Percentiles rank a stretch among this genome's conserved stretches.
phyloP scores from a whole-genome alignment of 1,140 invertebrate species.

The Micrasema minimum region DNA sequence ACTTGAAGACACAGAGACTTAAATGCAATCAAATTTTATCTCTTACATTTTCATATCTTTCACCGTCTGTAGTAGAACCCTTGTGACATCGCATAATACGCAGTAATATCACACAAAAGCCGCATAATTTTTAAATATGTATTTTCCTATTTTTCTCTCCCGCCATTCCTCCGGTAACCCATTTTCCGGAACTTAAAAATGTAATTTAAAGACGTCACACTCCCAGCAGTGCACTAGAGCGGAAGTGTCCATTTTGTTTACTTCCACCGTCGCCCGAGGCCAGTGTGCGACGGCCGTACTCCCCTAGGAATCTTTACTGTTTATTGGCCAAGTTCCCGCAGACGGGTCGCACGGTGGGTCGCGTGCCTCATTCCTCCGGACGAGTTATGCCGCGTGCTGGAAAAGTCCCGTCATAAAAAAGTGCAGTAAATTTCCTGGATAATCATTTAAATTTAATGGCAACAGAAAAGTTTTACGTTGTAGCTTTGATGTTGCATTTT shows the following conservation, averaged over 20 bases:
- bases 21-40: no score
- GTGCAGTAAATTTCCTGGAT: neutral
- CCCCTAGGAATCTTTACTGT: slow-evolving; percentile 27
- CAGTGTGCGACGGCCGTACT: neutral
- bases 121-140: no score
- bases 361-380: neutral
- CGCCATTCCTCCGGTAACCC: neutral
- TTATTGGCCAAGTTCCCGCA: slow-evolving; percentile 2
- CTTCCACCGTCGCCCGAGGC: neutral
- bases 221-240: slow-evolving; percentile 6
- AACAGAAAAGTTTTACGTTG: neutral
- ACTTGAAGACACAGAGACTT: no score
- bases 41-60: no score
- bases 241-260: slow-evolving; percentile 32
- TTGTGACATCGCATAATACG: no score
- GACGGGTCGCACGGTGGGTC: neutral
- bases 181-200: slow-evolving; percentile 20
- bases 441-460: neutral
- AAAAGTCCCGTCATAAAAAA: no score
- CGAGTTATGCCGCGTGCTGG: neutral
- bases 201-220: neutral
- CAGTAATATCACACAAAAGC: no score
- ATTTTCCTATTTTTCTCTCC: no score
- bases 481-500: no score
- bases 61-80: no score